Base-by-base conservation (phyloP, 2,888 invertebrate species). In the Dorcus parallelipipedus region DNA sequence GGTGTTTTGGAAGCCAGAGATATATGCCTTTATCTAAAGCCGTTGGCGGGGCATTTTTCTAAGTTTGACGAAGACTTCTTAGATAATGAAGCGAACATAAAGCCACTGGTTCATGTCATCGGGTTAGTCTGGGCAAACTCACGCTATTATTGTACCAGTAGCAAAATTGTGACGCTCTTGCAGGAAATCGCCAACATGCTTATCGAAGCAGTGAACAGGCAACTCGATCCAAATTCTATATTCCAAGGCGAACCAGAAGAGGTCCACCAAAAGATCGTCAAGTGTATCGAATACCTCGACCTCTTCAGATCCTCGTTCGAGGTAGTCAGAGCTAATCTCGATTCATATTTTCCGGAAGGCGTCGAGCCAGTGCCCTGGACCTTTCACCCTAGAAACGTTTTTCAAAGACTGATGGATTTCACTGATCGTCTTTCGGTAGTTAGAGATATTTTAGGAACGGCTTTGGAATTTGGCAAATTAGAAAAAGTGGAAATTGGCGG, bases 121-220 rank as follows among this genome's bases (percentile, higher is more conserved):
- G 92, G 92, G 23, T 78, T 95, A 7, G 80, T 93, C 14, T 97
- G 96, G 95, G 87, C 89, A 0, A 87, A 90, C 73, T 95, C 93
- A 0, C 83, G 85, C 52, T 77, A 78, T 60, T 78, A 77, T 59
- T 70, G 75, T 10, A 71, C 69, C 38, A 76, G 71, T 81, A 71
- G 80, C 78, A 79, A 85, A 61, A 84, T 89, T 70, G 83, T 88
- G 70, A 87, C 89, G 1, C 80, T 96, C 1, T 81, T 96, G 8
- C 85, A 87, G 64, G 87, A 93, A 78, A 82, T 93, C 17, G 86
- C 90, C 66, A 95, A 96, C 77, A 80, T 93, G 66, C 75, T 95
- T 1, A 93, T 96, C 53, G 84, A 86, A 60, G 86, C 89, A 80
- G 87, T 87, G 17, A 83, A 85, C 0, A 85, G 84, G 64, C 86